Evolutionary conservation across 2,113 vertebrate genomes (phyloP), one percentile per base, ranked within the genome.

Genomic region (Guaruba guarouba): DNA sequence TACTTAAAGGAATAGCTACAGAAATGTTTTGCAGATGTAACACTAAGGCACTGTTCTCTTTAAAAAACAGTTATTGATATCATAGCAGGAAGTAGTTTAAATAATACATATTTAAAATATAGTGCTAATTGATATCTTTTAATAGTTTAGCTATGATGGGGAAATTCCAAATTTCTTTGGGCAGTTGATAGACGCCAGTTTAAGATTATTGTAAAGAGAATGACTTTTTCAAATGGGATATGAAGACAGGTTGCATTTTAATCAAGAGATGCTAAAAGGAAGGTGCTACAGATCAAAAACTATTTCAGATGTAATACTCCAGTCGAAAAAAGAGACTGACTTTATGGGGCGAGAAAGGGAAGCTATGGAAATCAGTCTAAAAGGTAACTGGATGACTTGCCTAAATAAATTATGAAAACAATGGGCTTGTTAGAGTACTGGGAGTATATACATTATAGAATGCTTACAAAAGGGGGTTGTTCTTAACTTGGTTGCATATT

Each of bases 1-100:
- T 86, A 55, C 66, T 89, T 95, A 92, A 95, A 92, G 66, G 25
- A 86, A 68, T 41, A 95, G 20, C 48, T 86, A 48, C 69, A 83
- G n/a, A 92, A 84, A 59, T 46, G 1, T 77, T 83, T 43, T 83
- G 48, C 27, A 77, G 61, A 80, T 17, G 44, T 52, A 82, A 69
- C 4, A 48, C 6, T 23, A 37, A 64, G 82, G 9, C 7, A 20
- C 5, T 46, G 7, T 11, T 77, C 18, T 83, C 5, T 46, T 76
- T 25, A 15, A 66, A 93, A 90, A 62, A 3, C 19, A 33, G 12
- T 20, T 94, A 33, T 82, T 54, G 1, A 10, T 73, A 35, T 59
- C 11, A 7, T 68, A 80, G 49, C 2, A 20, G 1, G 4, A 62
- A 63, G 3, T 18, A 31, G 9, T 88, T 70, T n/a, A 92, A 82